These are phyloP conservation scores for Parambassis ranga DNA, from an alignment of 2,797 vertebrate genomes.

Conservation along the genomic window DNA sequence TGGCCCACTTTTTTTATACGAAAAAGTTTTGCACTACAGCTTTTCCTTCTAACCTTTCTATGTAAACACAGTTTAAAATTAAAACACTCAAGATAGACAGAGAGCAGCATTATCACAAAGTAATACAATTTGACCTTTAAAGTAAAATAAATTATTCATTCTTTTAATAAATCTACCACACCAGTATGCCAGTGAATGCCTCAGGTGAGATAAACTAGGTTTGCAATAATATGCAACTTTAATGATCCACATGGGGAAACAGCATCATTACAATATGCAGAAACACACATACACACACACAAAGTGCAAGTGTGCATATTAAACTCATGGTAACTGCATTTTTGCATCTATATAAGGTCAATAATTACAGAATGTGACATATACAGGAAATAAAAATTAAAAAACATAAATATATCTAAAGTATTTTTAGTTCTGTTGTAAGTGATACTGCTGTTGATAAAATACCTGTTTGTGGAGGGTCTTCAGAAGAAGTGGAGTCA, in stretches of 20 bases:
- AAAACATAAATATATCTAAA: background rate
- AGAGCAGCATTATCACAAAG: background rate
- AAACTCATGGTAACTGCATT: background rate
- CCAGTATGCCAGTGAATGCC: conserved; percentile 2
- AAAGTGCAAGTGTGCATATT: conserved; percentile 1
- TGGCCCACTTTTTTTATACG: too few relatives aligned
- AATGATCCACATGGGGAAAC: background rate
- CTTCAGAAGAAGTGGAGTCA: conserved; percentile 89
- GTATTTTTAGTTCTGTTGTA: background rate
- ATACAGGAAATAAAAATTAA: background rate
- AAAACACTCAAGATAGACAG: background rate
- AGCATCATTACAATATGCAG: background rate
- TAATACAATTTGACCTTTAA: conserved; percentile 10
- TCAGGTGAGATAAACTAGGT: conserved; percentile 26
- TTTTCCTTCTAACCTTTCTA: background rate
- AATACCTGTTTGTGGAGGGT: conserved; percentile 89
- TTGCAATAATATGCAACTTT: conserved; percentile 16
- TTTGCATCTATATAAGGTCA: background rate
- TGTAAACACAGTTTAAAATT: background rate
- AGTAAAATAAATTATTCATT: conserved; percentile 30
- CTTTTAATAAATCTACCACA: conserved; percentile 24
- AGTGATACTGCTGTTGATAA: background rate
- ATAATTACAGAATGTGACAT: background rate
- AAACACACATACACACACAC: background rate
- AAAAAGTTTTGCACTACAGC: background rate